Evolutionary conservation across 2,113 vertebrate species (phyloP).

Genomic region (Rynchops niger): DNA sequence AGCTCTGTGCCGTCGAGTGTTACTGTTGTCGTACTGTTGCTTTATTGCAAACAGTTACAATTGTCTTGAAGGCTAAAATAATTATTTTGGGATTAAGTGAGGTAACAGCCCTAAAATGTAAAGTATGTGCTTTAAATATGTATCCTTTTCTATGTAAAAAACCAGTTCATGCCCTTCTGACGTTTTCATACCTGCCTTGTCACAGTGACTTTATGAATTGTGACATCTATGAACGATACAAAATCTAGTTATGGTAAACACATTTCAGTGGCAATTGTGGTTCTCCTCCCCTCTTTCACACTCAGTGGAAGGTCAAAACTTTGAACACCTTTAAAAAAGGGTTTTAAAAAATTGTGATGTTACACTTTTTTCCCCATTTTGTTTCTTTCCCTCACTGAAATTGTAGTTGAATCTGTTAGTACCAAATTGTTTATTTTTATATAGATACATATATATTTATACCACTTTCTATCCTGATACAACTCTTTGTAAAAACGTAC

Average conservation of each 20-base stretch:
- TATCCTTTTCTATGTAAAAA: background rate
- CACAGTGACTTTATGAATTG: background rate
- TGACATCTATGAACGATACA: background rate
- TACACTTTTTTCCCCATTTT: background rate
- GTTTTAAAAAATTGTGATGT: background rate
- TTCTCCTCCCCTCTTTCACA: background rate
- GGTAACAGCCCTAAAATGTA: background rate
- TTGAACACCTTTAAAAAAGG: background rate
- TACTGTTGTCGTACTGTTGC: background rate
- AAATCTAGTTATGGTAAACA: background rate
- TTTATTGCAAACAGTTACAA: background rate
- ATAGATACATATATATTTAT: conserved; percentile 8
- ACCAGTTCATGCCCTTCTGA: background rate
- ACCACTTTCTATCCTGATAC: background rate
- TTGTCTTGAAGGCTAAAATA: background rate
- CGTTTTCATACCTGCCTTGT: background rate
- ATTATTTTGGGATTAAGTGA: background rate
- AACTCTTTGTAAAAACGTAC: background rate
- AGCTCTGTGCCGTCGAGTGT: background rate
- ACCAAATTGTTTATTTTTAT: conserved; percentile 47
- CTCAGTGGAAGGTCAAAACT: background rate
- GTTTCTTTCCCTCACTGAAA: background rate
- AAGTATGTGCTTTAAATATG: background rate
- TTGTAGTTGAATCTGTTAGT: background rate
- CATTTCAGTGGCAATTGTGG: background rate